Conservation (phyloP, 2,888 invertebrate genomes). For the Ceramica pisi region DNA sequence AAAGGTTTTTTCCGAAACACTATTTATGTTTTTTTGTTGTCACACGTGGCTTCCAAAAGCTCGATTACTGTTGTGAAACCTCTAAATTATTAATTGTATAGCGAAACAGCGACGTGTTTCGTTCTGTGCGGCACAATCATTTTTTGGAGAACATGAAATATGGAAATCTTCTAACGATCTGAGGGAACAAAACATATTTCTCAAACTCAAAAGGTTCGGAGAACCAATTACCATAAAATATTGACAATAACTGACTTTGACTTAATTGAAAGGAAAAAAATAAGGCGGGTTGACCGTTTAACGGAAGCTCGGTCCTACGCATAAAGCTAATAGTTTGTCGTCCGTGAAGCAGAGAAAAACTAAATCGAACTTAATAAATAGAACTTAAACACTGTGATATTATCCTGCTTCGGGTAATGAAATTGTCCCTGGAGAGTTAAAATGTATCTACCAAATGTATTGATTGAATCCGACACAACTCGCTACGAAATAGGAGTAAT, state of each 20-base stretch:
- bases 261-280: constrained; percentile 12
- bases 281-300: constrained; percentile 3
- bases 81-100: constrained; percentile 44
- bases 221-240: constrained; percentile 32
- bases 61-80: constrained; percentile 30
- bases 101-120: constrained; percentile 26
- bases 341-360: constrained; percentile 55
- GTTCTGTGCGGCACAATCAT: constrained; percentile 18
- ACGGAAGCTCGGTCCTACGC: not conserved
- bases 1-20: not conserved
- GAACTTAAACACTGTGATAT: constrained; percentile 61
- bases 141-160: constrained; percentile 11
- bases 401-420: constrained; percentile 61
- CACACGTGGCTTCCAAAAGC: constrained; percentile 11
- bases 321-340: constrained; percentile 23
- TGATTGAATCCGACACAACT: constrained; percentile 54
- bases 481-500: constrained; percentile 32
- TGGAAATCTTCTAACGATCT: constrained; percentile 3
- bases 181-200: constrained; percentile 21
- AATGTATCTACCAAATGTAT: constrained; percentile 58
- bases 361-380: constrained; percentile 60
- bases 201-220: constrained; percentile 3
- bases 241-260: constrained; percentile 8
- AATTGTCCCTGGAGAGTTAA: constrained; percentile 54
- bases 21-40: not conserved